phyloP scores from a whole-genome alignment of 2,113 vertebrate genomes.

The Hucho hucho region DNA sequence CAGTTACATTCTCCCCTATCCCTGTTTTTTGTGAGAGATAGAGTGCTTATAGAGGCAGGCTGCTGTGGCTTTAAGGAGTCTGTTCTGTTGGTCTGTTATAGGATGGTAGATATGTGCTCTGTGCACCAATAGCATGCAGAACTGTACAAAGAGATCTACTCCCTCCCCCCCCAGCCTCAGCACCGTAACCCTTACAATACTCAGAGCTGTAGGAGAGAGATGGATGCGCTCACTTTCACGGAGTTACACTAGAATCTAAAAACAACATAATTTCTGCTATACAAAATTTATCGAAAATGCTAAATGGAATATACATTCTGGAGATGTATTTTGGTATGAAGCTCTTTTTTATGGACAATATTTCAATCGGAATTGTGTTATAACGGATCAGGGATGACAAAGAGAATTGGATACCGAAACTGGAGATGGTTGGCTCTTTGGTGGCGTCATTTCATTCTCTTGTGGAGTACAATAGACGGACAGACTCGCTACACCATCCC shows the following conservation, averaged over 20 bases:
- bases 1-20: background rate
- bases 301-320: background rate
- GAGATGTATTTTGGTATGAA: constrained; percentile 4
- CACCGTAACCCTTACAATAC: constrained; percentile 54
- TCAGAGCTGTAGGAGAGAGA: constrained; percentile 34
- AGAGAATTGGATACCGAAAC: constrained; percentile 50
- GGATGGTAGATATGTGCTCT: constrained; percentile 51
- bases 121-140: constrained; percentile 70
- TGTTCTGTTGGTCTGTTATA: constrained; percentile 41
- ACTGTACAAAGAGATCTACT: constrained; percentile 73
- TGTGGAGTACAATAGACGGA: constrained; percentile 64
- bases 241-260: background rate
- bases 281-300: background rate
- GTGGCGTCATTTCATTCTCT: constrained; percentile 55
- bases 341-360: background rate
- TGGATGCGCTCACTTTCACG: constrained; percentile 15
- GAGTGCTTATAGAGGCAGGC: constrained; percentile 60
- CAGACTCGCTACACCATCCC: constrained; percentile 71
- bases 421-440: constrained; percentile 61
- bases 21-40: background rate
- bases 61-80: constrained; percentile 35
- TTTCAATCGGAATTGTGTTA: constrained; percentile 9
- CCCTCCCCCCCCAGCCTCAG: constrained; percentile 70
- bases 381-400: constrained; percentile 47
- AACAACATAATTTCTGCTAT: too few relatives aligned